Conservation (phyloP, 2,888 invertebrate genomes). For the Lochmaea crataegi region DNA sequence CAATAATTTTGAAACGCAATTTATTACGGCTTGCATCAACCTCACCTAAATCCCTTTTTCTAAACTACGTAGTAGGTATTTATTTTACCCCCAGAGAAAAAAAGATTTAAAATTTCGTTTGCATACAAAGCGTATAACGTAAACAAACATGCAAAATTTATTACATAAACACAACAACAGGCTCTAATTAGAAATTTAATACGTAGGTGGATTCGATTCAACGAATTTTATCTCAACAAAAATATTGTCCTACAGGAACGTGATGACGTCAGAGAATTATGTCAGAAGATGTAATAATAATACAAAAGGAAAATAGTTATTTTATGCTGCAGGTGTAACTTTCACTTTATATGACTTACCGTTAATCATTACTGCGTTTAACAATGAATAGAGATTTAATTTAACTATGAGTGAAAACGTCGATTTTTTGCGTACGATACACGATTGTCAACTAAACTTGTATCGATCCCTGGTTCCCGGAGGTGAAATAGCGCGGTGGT, state of each 20-base stretch:
- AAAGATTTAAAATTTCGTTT: too few relatives aligned
- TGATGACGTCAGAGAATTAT: constrained; percentile 7
- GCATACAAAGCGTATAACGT: not conserved
- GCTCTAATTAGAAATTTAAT: not conserved
- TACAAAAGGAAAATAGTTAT: not conserved
- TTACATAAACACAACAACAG: not conserved
- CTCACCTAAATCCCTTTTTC: too few relatives aligned
- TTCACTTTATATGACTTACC: constrained; percentile 31
- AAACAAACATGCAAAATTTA: not conserved
- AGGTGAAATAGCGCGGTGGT: not conserved
- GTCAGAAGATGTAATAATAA: constrained; percentile 1
- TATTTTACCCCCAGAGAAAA: too few relatives aligned
- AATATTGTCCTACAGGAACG: not conserved
- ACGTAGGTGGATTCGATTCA: not conserved
- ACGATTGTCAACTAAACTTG: constrained; percentile 15
- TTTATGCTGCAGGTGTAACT: not conserved
- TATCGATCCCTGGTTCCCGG: constrained; percentile 14
- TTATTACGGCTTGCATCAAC: too few relatives aligned
- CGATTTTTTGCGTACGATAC: not conserved
- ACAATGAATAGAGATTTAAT: constrained; percentile 1
- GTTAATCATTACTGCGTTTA: constrained; percentile 36
- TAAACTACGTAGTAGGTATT: too few relatives aligned
- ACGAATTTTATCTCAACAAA: not conserved
- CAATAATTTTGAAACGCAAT: too few relatives aligned
- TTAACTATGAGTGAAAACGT: not conserved